These are phyloP conservation scores for Caretta caretta DNA, from an alignment of 2,113 vertebrate genomes.

Conservation along the genomic window DNA sequence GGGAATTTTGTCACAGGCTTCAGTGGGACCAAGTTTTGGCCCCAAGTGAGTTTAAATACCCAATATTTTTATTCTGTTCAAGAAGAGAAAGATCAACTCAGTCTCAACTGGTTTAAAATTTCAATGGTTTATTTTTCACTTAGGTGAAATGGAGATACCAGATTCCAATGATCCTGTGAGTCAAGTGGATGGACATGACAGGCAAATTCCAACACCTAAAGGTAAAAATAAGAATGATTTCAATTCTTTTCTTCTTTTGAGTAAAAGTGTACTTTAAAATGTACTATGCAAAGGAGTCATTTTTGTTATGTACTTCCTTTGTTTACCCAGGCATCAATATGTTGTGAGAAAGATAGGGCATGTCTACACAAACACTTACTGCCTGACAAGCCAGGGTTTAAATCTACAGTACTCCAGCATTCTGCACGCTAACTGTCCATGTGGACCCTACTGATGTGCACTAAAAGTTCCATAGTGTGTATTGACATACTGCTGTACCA, in stretches of 20 bases:
- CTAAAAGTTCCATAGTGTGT: neutral
- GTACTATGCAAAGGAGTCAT: neutral
- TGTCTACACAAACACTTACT: neutral
- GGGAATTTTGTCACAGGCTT: neutral
- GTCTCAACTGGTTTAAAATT: neutral
- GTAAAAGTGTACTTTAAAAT: neutral
- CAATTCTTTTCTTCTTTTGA: neutral
- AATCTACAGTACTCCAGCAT: neutral
- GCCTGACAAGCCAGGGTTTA: neutral
- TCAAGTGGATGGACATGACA: conserved; percentile 80
- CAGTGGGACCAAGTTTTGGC: neutral
- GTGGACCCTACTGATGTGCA: neutral
- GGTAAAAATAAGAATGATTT: conserved; percentile 74
- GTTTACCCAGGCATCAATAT: neutral
- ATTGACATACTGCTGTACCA: neutral
- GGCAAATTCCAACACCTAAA: conserved; percentile 84
- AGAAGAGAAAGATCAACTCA: neutral
- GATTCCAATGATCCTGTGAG: conserved; percentile 80
- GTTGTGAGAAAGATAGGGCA: neutral
- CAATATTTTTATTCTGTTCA: neutral
- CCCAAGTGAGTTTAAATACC: neutral
- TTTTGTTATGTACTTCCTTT: neutral
- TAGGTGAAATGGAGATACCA: conserved; percentile 80
- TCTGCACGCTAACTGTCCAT: neutral
- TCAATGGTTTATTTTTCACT: conserved; percentile 16